Evolutionary conservation across 2,888 invertebrate genomes (phyloP), one percentile per base, ranked within the genome.

Genomic region (Lampropteryx suffumata): DNA sequence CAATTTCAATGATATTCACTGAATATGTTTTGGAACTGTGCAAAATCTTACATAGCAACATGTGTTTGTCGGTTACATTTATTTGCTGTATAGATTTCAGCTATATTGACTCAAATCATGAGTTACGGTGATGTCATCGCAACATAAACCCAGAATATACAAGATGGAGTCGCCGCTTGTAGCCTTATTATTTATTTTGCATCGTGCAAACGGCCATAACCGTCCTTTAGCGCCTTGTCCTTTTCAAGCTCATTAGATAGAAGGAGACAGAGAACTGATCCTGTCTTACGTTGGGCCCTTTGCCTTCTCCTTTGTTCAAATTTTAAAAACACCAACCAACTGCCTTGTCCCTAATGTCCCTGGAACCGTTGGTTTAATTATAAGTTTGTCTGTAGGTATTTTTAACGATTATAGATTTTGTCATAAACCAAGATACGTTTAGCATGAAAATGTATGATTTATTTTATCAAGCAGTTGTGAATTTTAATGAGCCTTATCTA

Each of bases 101-200:
- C 55, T 55, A 64, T 84, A 73, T 86, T 84, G 76, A 81, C 80
- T 81, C 76, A 79, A 85, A 81, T 82, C 82, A 85, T 85, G 86
- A 86, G 79, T 76, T 71, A 74, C 73, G 83, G 71, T 89, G 89
- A 89, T 87, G 87, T 89, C 89, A 89, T 84, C 81, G 67, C 61
- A 54, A 59, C 71, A 67, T 68, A 76, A 78, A 73, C 70, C 72
- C 67, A 62, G 69, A 71, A 69, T 64, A 70, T 69, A 67, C 80
- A 77, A 81, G 76, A 79, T 76, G 78, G 81, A 79, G 77, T 78
- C 79, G 47, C 57, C 59, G 40, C 57, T 71, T 73, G 65, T 69
- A 69, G 70, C 73, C 79, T 81, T 84, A 79, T 82, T 86, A 82
- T 86, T 84, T 85, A 81, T 85, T 86, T 85, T 83, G 77, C 78